phyloP scores from a whole-genome alignment of 2,888 invertebrate species.

The Himalopsyche anomala region DNA sequence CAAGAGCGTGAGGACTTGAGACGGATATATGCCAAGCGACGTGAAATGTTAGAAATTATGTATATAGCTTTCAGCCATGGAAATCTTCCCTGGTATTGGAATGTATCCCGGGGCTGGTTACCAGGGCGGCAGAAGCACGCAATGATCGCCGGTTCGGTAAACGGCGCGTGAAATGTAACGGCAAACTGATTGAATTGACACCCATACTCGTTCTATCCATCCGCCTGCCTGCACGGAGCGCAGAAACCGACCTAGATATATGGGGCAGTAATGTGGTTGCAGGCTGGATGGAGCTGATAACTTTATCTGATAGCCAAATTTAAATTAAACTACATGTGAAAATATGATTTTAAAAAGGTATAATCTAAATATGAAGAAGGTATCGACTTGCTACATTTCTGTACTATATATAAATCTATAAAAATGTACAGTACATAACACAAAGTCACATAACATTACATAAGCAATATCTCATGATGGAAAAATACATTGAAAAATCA shows the following conservation, averaged over 20 bases:
- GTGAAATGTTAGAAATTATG: neutral
- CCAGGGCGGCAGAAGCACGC: constrained; percentile 50
- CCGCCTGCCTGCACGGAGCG: neutral
- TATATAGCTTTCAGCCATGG: neutral
- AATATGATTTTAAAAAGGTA: too few relatives aligned
- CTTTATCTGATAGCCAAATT: too few relatives aligned
- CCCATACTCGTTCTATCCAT: constrained; percentile 21
- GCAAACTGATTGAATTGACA: constrained; percentile 63
- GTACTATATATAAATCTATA: too few relatives aligned
- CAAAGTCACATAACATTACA: too few relatives aligned
- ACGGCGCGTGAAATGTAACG: constrained; percentile 63
- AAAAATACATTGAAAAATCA: too few relatives aligned
- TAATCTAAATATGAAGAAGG: too few relatives aligned
- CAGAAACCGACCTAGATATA: neutral
- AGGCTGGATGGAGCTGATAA: too few relatives aligned
- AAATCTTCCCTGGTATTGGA: neutral
- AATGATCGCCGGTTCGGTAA: constrained; percentile 57
- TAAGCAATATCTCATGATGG: too few relatives aligned
- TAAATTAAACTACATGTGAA: too few relatives aligned
- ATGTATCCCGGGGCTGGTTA: neutral
- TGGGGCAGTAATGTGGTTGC: too few relatives aligned
- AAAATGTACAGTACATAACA: too few relatives aligned
- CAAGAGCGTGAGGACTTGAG: neutral
- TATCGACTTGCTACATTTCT: too few relatives aligned
- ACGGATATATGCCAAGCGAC: neutral